These are phyloP conservation scores for Pteronura brasiliensis DNA, from an alignment of 2,113 vertebrate genomes.

Conservation along the genomic window DNA sequence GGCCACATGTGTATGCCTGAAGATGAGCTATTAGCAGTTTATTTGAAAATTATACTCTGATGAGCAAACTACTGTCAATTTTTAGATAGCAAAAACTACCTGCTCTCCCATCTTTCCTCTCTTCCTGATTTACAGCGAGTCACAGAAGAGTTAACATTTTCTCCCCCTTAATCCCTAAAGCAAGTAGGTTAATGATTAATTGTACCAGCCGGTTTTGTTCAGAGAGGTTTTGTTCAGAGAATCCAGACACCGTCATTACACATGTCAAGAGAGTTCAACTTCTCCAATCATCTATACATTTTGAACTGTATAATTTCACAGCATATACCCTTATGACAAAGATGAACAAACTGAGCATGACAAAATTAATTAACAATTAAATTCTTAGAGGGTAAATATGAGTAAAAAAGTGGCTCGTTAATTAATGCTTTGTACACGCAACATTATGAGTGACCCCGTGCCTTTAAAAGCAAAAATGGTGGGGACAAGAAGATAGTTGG, in stretches of 20 bases:
- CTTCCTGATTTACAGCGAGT: background rate
- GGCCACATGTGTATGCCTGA: background rate
- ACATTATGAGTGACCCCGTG: background rate
- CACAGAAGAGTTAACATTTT: conserved; percentile 42
- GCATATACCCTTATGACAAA: background rate
- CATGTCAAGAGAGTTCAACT: conserved; percentile 20
- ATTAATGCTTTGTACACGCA: background rate
- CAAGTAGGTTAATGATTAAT: conserved; percentile 66
- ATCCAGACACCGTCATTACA: background rate
- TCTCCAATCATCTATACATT: background rate
- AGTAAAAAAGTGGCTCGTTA: background rate
- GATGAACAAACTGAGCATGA: background rate
- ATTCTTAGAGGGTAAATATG: background rate
- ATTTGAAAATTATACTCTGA: background rate
- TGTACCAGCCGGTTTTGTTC: background rate
- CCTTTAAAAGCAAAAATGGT: background rate
- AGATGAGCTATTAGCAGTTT: background rate
- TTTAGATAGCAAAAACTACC: background rate
- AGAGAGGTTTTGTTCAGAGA: conserved; percentile 50
- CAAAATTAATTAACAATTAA: conserved; percentile 8
- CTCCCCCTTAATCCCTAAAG: conserved; percentile 30
- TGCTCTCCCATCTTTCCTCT: background rate
- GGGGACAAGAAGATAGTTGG: background rate
- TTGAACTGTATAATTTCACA: background rate
- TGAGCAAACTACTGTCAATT: background rate